phyloP scores from a whole-genome alignment of 2,113 vertebrate genomes.

The Prietella phreatophila region DNA sequence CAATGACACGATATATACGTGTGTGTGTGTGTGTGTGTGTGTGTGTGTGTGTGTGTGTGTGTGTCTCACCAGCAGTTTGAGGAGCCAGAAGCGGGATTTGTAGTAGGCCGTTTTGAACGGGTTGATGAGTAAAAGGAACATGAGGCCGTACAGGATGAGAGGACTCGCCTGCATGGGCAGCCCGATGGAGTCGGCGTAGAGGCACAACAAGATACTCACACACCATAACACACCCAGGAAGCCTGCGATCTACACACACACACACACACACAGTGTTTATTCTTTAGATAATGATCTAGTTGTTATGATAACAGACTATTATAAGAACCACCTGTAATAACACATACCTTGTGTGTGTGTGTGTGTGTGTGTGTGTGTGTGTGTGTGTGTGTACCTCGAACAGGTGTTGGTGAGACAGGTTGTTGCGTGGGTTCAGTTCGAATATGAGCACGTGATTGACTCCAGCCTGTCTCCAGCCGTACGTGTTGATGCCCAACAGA shows the following conservation, averaged over 20 bases:
- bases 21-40: background rate
- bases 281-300: background rate
- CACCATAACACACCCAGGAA: slow-evolving; percentile 97
- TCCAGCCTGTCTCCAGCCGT: slow-evolving; percentile 97
- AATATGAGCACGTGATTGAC: slow-evolving; percentile 99
- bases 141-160: slow-evolving; percentile 92
- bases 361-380: slow-evolving; percentile 4
- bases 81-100: slow-evolving; percentile 98
- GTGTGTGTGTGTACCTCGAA: slow-evolving; percentile 82
- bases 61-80: slow-evolving; percentile 90
- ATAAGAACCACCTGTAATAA: background rate
- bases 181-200: slow-evolving; percentile 81
- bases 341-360: background rate
- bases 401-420: slow-evolving; percentile 96
- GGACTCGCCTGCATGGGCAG: slow-evolving; percentile 92
- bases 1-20: background rate
- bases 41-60: background rate
- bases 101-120: slow-evolving; percentile 97
- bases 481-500: slow-evolving; percentile 96
- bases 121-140: slow-evolving; percentile 96
- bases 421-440: slow-evolving; percentile 95
- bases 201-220: slow-evolving; percentile 92
- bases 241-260: slow-evolving; percentile 83
- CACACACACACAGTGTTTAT: background rate
- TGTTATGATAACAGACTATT: background rate